Evolutionary conservation across 2,797 vertebrate species (phyloP).

Genomic region (Bovichtus variegatus): DNA sequence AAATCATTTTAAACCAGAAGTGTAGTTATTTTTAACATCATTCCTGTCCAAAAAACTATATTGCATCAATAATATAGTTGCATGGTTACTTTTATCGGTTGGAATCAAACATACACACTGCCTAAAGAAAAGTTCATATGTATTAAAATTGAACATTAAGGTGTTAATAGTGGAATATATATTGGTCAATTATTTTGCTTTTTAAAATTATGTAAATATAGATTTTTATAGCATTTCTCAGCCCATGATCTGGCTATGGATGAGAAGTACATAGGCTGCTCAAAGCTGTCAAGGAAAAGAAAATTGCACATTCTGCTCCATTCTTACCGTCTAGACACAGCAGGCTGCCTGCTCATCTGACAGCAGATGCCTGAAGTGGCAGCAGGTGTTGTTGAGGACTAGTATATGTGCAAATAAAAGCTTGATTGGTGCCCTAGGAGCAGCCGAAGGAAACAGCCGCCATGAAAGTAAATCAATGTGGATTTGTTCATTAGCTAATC

Average conservation of each 20-base stretch:
- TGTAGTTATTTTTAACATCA: too few species aligned
- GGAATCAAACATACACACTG: too few species aligned
- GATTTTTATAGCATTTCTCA: neutral
- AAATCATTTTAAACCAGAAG: too few species aligned
- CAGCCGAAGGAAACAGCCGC: conserved; percentile 10
- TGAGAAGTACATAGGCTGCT: neutral
- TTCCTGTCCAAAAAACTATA: too few species aligned
- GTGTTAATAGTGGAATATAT: too few species aligned
- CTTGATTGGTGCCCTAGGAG: conserved; percentile 16
- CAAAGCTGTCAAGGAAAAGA: neutral
- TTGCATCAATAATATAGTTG: too few species aligned
- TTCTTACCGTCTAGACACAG: neutral
- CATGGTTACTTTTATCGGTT: too few species aligned
- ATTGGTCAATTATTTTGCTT: too few species aligned
- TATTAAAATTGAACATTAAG: too few species aligned
- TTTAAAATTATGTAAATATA: too few species aligned
- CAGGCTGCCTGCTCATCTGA: neutral
- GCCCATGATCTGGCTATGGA: neutral
- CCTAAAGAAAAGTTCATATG: too few species aligned
- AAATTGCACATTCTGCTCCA: neutral
- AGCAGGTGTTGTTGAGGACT: conserved; percentile 13
- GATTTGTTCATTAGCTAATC: conserved; percentile 61
- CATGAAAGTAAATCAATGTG: conserved; percentile 43
- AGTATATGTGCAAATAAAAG: conserved; percentile 24
- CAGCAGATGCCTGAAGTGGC: neutral